A percentile compares a stretch with the other conserved stretches of the same genome.
Evolutionary conservation across 2,113 vertebrate species (phyloP).

Genomic region (Pterophyllum scalare): DNA sequence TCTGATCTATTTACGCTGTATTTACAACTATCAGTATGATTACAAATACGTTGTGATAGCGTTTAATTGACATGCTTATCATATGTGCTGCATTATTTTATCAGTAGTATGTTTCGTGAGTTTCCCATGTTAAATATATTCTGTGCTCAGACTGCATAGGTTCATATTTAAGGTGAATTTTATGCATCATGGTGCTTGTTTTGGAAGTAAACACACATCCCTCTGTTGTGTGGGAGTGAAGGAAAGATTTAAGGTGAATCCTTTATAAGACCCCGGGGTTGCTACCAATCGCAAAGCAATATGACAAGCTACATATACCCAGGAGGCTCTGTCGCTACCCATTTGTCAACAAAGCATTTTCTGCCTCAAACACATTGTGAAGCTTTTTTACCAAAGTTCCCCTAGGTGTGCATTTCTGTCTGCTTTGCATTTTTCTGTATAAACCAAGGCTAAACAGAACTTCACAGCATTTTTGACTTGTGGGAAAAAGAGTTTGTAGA

Average conservation of each 20-base stretch:
- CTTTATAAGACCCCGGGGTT: constrained; percentile 53
- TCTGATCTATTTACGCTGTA: too few species aligned
- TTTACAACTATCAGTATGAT: background rate
- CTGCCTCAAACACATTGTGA: constrained; percentile 52
- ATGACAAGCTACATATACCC: constrained; percentile 66
- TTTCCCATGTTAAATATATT: background rate
- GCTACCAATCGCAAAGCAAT: constrained; percentile 51
- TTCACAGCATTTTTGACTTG: constrained; percentile 38
- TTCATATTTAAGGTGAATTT: constrained; percentile 15
- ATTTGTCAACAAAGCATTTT: constrained; percentile 76
- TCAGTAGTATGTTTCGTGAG: background rate
- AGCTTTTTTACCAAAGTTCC: constrained; percentile 56
- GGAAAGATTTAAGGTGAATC: constrained; percentile 62
- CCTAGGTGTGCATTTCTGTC: constrained; percentile 56
- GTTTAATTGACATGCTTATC: background rate
- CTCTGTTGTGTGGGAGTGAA: constrained; percentile 29
- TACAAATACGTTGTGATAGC: background rate
- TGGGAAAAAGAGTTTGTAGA: constrained; percentile 17
- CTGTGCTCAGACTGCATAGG: background rate
- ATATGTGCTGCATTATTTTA: background rate
- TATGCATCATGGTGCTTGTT: background rate
- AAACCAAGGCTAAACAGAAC: constrained; percentile 39
- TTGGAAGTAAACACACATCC: constrained; percentile 27
- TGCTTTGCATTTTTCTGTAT: constrained; percentile 54
- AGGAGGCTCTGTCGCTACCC: constrained; percentile 53